Evolutionary conservation across 2,113 vertebrate species (phyloP).

Genomic region (Arvicanthis niloticus): DNA sequence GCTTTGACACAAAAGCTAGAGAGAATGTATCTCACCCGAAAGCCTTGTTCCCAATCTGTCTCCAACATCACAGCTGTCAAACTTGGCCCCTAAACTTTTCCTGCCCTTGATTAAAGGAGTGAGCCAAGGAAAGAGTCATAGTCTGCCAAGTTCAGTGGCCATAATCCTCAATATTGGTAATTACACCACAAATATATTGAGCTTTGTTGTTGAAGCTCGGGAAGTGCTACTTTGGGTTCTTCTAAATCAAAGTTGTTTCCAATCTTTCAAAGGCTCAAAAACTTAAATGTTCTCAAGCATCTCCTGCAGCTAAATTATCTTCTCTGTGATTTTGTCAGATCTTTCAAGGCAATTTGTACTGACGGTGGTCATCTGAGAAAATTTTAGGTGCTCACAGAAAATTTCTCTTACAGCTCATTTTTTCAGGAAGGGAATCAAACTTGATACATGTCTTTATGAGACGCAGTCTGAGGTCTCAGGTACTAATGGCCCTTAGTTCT

Average conservation of each 20-base stretch:
- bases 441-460: neutral
- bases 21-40: conserved; percentile 63
- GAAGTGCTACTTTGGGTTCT: conserved; percentile 58
- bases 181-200: conserved; percentile 73
- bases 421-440: neutral
- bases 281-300: neutral
- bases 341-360: neutral
- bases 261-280: conserved; percentile 51
- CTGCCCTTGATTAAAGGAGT: conserved; percentile 72
- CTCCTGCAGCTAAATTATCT: conserved; percentile 43
- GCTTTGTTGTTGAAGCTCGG: conserved; percentile 62
- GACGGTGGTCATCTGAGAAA: conserved; percentile 24
- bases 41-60: conserved; percentile 59
- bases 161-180: conserved; percentile 73
- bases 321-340: conserved; percentile 42
- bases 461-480: neutral
- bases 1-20: conserved; percentile 63
- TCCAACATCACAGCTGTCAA: conserved; percentile 33
- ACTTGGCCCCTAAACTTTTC: conserved; percentile 60
- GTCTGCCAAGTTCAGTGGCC: conserved; percentile 66
- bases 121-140: conserved; percentile 70
- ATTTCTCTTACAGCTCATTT: neutral
- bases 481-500: neutral
- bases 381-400: neutral
- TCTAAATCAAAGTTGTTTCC: conserved; percentile 69